Evolutionary conservation across 1,140 invertebrate species (phyloP), one percentile per base, ranked within the genome.

Genomic region (Drosophila grimshawi): DNA sequence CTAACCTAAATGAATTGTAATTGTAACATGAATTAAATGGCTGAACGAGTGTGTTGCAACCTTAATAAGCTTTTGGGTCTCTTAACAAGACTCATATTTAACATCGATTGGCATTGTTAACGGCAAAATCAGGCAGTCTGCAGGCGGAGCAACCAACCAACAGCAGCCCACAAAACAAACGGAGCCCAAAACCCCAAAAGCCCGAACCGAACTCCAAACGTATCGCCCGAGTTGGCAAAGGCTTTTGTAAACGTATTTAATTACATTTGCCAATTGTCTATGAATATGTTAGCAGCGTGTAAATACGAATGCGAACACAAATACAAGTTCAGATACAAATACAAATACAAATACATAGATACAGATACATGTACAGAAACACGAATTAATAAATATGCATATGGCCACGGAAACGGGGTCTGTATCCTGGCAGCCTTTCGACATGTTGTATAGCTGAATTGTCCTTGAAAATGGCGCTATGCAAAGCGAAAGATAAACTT

Each of bases 241-340:
- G 68, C 85, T 76, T 89, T 89, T 78, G 85, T 81, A 89, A 85
- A 83, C 78, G 85, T 89, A 89, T 89, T 89, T 89, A 89, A 89
- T 89, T 89, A 89, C 85, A 89, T 89, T 89, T 89, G 78, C 74
- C 85, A 89, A 89, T 89, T 89, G 85, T 89, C 85, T 89, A 89
- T 89, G 85, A 89, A 89, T 89, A 89, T 89, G 85, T 89, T 89
- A 85, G 86, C 85, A 89, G 74, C 64, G 86, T 89, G 80, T 81
- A 89, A 89, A 89, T 76, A 88, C 85, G 60, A 75, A 79, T 53
- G 53, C 45, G 19, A 19, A 19, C 19, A 33, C 35, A 41, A 29
- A 65, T 30, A 46, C 30, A 33, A 57, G 67, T 71, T 72, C 64
- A 78, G 72, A 81, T 59, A 33, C 35, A 41, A 29, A 65, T 30